Evolutionary conservation across 1,140 invertebrate species (phyloP), one percentile per base, ranked within the genome.

Genomic region (Subanguina moxae): DNA sequence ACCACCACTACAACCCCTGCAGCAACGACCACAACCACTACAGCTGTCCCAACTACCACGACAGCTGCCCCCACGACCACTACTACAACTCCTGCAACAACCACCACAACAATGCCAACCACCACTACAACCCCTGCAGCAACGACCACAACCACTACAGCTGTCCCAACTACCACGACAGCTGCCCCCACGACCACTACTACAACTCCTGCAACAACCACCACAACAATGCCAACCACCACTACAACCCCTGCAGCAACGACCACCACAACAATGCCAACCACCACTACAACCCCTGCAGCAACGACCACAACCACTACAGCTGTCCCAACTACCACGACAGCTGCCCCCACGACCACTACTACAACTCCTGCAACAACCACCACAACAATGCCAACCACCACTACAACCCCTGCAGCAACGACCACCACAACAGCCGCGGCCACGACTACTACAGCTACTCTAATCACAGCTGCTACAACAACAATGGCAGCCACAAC

Each of bases 41-140:
- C 57, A 38, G 38, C 56, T n/a, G n/a, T 17, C 52, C 28, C 27
- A 17, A 19, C 42, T 42, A 27, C 52, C 9, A 46, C 45, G 21
- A 46, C 45, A 46, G 3, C 28, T 56, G 21, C 3, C 3, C 21
- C 52, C 52, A 28, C 28, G 3, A 28, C 52, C 13, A 13, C 48
- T 25, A 13, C 23, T 56, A 30, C 48, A 23, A 32, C 23, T 5
- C 3, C 59, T 5, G 48, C 59, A 5, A 30, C 3, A 32, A 52
- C 59, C 21, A 62, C 59, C 21, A 62, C 59, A 56, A 59, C 57
- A 59, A 59, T 28, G 48, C 23, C 15, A 13, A 62, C 59, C 19
- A 59, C 57, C 15, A 59, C 57, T 9, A 62, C 23, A 5, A 15
- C 59, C 15, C 3, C 28, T 62, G 59, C 59, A 32, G 21, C 59